Base-by-base conservation (phyloP, 2,113 vertebrate species). In the Cathartes aura region DNA sequence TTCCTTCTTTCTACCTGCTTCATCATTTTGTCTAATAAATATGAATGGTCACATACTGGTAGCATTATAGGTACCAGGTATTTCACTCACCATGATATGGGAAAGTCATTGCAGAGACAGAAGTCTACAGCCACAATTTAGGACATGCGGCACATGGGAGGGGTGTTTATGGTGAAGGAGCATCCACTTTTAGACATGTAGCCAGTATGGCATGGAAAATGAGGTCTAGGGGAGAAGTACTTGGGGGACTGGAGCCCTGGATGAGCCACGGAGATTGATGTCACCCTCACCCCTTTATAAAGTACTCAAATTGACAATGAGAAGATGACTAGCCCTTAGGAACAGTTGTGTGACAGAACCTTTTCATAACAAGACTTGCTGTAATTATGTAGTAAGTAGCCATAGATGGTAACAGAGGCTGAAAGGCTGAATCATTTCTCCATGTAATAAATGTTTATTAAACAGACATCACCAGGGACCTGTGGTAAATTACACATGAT, bases 171-270 rank as follows among this genome's bases (percentile, higher is more conserved):
- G 16, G 47, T 13, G 9, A 42, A 52, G 38, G 29, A 67, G 12
- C 34, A n/a, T 5, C 19, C 52, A 15, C 10, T 1, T 12, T 40
- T 2, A 34, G 43, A 50, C n/a, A 26, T 5, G 15, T 1, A 11
- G 50, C 42, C 32, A 36, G 12, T 4, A 17, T 7, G n/a, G 18
- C 15, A 56, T 1, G 6, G 21, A 73, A 66, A 76, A 34, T 8
- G 6, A 76, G 29, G 20, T 36, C 22, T 23, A 9, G 15, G 20
- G 43, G 26, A 62, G 53, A 63, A 53, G n/a, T 2, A 14, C 2
- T 1, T 36, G 48, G 14, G 52, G 23, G 4, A 10, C 60, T 48
- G 36, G 12, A 82, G 45, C 16, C 34, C 71, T 67, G 47, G 15
- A 32, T 26, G 9, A 84, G 45, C n/a, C 48, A 60, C 64, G 68